Conservation (phyloP, 1,140 invertebrate species). For the Leptinotarsa lineolata region DNA sequence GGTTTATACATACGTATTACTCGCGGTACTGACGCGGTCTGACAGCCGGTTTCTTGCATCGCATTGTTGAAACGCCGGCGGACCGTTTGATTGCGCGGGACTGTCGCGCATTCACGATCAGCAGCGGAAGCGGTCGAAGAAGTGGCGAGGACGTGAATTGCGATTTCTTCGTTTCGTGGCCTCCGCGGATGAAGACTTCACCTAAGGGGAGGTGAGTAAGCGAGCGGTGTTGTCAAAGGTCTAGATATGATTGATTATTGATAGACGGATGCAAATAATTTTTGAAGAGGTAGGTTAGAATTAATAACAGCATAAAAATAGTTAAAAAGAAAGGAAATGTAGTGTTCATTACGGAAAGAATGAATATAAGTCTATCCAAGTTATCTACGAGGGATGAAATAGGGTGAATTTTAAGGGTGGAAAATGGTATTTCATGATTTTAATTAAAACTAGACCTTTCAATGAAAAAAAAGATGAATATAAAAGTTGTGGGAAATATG, state of each 20-base stretch:
- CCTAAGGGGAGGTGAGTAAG: slow-evolving; percentile 9
- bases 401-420: no score
- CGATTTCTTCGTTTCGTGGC: slow-evolving; percentile 6
- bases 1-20: slow-evolving; percentile 15
- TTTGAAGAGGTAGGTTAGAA: no score
- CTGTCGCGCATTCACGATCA: slow-evolving; percentile 5
- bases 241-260: neutral
- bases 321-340: no score
- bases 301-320: no score
- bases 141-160: slow-evolving; percentile 3
- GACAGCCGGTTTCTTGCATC: slow-evolving; percentile 17
- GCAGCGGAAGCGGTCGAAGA: slow-evolving; percentile 9
- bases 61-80: slow-evolving; percentile 14
- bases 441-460: no score
- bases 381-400: no score
- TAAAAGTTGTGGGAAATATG: no score
- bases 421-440: no score
- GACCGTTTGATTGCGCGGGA: neutral
- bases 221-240: slow-evolving; percentile 12
- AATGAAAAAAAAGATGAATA: no score
- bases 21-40: slow-evolving; percentile 31
- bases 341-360: no score
- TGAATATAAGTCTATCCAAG: no score
- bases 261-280: neutral
- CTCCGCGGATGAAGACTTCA: slow-evolving; percentile 15